Evolutionary conservation across 1,140 invertebrate genomes (phyloP), one percentile per base, ranked within the genome.

Genomic region (Macrocentrus cingulum): DNA sequence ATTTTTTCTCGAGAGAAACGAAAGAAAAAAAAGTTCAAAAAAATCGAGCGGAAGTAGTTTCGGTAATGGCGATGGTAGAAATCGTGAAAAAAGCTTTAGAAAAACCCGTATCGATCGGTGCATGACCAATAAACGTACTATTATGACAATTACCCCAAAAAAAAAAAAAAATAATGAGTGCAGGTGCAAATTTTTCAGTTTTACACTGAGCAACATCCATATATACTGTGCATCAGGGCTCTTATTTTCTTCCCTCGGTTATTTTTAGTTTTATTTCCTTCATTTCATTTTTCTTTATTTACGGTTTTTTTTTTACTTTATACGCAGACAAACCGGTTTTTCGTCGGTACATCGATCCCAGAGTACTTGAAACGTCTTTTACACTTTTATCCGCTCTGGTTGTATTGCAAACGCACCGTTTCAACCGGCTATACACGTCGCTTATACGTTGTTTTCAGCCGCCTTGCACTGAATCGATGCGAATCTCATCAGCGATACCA

Each of bases 311-410:
- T 18, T 19, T 41, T 52, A 36, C 25, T 51, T 51, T 51, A 20
- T 15, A 22, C 23, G 45, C 32, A 46, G 55, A 50, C 48, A 57
- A 57, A 57, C 55, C 55, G 55, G 55, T 57, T 50, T 34, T 50
- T 57, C 19, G 55, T 19, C n/a, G 18, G 36, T 36, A 18, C 19
- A 55, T 41, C 42, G 45, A 57, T 57, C 34, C 46, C 49, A 19
- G 55, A 49, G 60, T 57, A 61, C 60, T 61, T 58, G 60, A 61
- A 53, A 54, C 49, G 44, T 51, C 48, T 46, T 46, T 54, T 48
- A 53, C 9, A 51, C 22, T 32, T 23, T 52, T 48, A 32, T 34
- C 45, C 42, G 11, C 25, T 56, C 42, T 36, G 6, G 16, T 36
- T 62, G 58, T 44, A 60, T 54, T 49, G 29, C 49, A 46, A 4